phyloP scores from a whole-genome alignment of 2,888 invertebrate species.

The Eubasilissa splendida region DNA sequence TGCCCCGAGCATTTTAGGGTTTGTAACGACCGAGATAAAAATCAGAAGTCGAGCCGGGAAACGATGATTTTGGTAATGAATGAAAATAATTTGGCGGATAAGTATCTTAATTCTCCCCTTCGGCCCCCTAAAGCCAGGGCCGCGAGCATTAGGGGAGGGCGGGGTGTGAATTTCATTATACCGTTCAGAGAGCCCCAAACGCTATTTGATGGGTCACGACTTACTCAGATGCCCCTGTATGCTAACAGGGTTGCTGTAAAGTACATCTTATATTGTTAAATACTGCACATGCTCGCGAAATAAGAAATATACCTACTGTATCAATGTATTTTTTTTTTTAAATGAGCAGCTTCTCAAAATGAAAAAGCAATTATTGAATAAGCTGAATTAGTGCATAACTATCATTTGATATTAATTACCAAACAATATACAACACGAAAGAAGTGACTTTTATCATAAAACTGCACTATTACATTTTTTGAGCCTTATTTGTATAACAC shows the following conservation, averaged over 20 bases:
- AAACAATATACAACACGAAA: too few species aligned
- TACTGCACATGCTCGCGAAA: too few species aligned
- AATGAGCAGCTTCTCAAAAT: too few species aligned
- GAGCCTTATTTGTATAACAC: too few species aligned
- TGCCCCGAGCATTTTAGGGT: constrained; percentile 45
- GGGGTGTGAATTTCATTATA: constrained; percentile 73
- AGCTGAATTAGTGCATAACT: too few species aligned
- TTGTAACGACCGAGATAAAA: constrained; percentile 56
- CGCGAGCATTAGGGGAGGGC: constrained; percentile 62
- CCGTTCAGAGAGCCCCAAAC: constrained; percentile 62
- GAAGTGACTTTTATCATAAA: too few species aligned
- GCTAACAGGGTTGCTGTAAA: neutral
- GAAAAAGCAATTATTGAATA: too few species aligned
- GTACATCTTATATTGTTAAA: too few species aligned
- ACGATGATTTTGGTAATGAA: constrained; percentile 61
- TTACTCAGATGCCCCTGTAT: constrained; percentile 44
- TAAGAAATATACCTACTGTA: too few species aligned
- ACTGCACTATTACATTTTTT: too few species aligned
- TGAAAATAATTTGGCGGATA: constrained; percentile 76
- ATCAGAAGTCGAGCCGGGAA: constrained; percentile 53
- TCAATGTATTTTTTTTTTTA: too few species aligned
- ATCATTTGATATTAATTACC: neutral
- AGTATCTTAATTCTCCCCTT: constrained; percentile 66
- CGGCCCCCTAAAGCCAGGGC: constrained; percentile 61
- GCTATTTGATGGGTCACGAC: constrained; percentile 59